Percentiles rank a stretch among this genome's conserved stretches.
These are phyloP conservation scores for Molorchus minor DNA, from an alignment of 2,888 invertebrate species.

Conservation along the genomic window DNA sequence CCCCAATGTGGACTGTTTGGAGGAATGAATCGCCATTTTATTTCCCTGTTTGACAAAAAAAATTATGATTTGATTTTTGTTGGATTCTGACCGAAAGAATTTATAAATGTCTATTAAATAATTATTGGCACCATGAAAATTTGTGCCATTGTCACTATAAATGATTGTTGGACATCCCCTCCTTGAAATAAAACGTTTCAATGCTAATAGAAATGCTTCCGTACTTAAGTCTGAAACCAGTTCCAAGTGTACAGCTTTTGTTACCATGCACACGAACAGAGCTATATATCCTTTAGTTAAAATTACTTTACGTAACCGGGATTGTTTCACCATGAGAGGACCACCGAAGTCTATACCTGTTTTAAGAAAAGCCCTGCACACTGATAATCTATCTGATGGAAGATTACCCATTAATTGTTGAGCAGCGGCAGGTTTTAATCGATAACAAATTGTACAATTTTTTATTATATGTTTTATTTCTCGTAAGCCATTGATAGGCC, in stretches of 20 bases:
- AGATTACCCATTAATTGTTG: too few species aligned
- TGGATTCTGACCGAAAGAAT: constrained; percentile 12
- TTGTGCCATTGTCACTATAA: constrained; percentile 39
- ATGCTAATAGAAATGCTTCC: constrained; percentile 35
- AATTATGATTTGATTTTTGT: constrained; percentile 5
- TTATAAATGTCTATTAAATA: constrained; percentile 7
- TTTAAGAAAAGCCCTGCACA: too few species aligned
- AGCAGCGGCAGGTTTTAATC: too few species aligned
- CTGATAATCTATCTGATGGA: too few species aligned
- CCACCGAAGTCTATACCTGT: too few species aligned
- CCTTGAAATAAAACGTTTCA: constrained; percentile 36
- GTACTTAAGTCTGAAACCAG: constrained; percentile 36
- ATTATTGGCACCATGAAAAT: constrained; percentile 33
- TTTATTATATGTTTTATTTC: constrained; percentile 3
- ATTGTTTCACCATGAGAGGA: too few species aligned
- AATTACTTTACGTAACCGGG: too few species aligned
- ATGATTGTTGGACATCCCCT: constrained; percentile 34
- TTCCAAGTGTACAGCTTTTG: constrained; percentile 42
- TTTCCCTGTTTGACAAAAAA: constrained; percentile 3
- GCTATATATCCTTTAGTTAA: constrained; percentile 36
- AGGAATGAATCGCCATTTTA: too few species aligned
- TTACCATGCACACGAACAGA: constrained; percentile 39
- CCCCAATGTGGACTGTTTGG: too few species aligned
- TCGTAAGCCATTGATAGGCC: neutral
- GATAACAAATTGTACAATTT: neutral